A percentile compares a stretch with the other conserved stretches of the same genome.
Evolutionary conservation across 2,888 invertebrate species (phyloP).

Genomic region (Tridacna gigas): DNA sequence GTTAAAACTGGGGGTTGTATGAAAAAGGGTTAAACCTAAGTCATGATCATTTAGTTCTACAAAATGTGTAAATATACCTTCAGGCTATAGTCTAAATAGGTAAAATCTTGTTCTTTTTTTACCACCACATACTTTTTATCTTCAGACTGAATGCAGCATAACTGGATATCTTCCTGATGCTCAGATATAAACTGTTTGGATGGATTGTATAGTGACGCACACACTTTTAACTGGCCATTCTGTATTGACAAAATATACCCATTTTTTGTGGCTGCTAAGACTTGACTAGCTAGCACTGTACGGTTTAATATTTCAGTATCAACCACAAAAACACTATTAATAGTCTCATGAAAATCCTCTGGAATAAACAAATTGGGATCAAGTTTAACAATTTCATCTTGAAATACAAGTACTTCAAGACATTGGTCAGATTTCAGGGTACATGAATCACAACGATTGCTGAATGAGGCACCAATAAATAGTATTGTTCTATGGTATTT

Average conservation of each 20-base stretch:
- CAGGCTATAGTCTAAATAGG: neutral
- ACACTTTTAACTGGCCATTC: slow-evolving; percentile 1
- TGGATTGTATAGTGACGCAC: neutral
- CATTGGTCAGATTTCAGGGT: neutral
- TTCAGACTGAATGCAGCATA: neutral
- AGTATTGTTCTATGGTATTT: neutral
- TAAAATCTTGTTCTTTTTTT: neutral
- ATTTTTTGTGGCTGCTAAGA: slow-evolving; percentile 7
- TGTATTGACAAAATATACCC: neutral
- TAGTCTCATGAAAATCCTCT: slow-evolving; percentile 4
- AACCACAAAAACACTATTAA: neutral
- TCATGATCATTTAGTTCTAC: too few species aligned
- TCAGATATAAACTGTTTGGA: neutral
- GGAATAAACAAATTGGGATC: neutral
- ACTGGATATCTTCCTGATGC: neutral
- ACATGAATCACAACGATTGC: neutral
- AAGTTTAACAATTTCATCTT: slow-evolving; percentile 3
- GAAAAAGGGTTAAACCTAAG: too few species aligned
- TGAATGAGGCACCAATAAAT: neutral
- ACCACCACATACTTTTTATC: neutral
- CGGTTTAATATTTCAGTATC: neutral
- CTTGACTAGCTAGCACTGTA: neutral
- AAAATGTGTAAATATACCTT: neutral
- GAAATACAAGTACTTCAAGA: neutral
- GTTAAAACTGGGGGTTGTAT: too few species aligned